These are phyloP conservation scores for Sorex maritimensis DNA, from an alignment of 2,797 vertebrate genomes.

Conservation along the genomic window DNA sequence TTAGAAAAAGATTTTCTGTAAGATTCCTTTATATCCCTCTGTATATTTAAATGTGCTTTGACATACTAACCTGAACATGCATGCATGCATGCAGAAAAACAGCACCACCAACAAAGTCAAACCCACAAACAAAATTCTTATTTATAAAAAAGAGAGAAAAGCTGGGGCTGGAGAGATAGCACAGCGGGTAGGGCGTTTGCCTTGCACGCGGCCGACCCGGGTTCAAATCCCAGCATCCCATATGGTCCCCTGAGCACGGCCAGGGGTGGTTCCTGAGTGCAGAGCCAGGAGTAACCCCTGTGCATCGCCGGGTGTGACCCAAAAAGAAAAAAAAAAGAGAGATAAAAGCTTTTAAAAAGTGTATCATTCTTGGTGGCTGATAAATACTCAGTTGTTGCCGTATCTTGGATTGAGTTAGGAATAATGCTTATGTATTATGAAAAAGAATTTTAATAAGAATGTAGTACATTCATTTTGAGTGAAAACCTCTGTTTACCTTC, in stretches of 20 bases:
- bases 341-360: too few species aligned
- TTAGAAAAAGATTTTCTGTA: slow-evolving; percentile 55
- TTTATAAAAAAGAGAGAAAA: background rate
- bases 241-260: too few species aligned
- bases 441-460: background rate
- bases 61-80: slow-evolving; percentile 33
- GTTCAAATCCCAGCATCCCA: too few species aligned
- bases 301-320: too few species aligned
- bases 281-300: too few species aligned
- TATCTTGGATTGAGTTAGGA: background rate
- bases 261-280: too few species aligned
- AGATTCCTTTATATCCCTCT: slow-evolving; percentile 5
- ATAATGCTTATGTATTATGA: background rate
- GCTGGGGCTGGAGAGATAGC: too few species aligned
- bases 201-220: too few species aligned
- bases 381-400: background rate
- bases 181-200: too few species aligned
- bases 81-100: background rate
- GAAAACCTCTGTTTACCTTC: background rate
- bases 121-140: slow-evolving; percentile 13
- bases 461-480: background rate
- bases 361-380: too few species aligned
- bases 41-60: slow-evolving; percentile 60
- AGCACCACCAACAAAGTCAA: background rate
- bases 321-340: too few species aligned